Conservation (phyloP, 2,113 vertebrate genomes). For the Calidris pygmaea region DNA sequence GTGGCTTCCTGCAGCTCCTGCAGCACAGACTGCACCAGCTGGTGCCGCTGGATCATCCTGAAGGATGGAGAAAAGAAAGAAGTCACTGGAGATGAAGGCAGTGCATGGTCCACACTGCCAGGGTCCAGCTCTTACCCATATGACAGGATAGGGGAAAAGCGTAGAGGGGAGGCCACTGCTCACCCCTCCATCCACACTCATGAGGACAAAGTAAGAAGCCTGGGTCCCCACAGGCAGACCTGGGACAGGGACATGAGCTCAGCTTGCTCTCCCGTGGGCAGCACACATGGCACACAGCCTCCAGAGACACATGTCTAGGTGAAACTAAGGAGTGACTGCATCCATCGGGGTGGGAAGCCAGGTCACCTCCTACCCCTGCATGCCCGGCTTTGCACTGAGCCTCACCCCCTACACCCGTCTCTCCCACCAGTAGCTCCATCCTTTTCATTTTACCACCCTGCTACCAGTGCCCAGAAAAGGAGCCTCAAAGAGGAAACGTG, state of each 20-base stretch:
- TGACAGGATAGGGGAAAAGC: neutral
- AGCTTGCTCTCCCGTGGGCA: constrained; percentile 23
- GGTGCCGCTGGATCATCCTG: constrained; percentile 88
- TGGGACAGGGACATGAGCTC: neutral
- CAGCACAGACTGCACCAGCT: constrained; percentile 87
- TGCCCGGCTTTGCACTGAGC: fast-evolving
- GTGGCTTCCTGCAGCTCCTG: constrained; percentile 91
- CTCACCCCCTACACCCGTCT: neutral
- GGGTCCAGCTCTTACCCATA: neutral
- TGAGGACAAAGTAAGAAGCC: neutral
- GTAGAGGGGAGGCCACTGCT: neutral
- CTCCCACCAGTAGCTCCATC: neutral
- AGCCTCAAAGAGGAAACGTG: fast-evolving
- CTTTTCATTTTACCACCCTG: neutral
- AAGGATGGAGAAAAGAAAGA: neutral
- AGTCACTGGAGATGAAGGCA: neutral
- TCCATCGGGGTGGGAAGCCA: neutral
- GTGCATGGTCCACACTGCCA: neutral
- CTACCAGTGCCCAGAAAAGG: neutral
- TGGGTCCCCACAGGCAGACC: neutral
- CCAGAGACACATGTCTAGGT: neutral
- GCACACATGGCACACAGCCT: neutral
- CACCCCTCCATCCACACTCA: neutral
- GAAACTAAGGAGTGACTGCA: neutral
- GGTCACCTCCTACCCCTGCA: neutral